Evolutionary conservation across 2,113 vertebrate species (phyloP).

Genomic region (Scomber japonicus): DNA sequence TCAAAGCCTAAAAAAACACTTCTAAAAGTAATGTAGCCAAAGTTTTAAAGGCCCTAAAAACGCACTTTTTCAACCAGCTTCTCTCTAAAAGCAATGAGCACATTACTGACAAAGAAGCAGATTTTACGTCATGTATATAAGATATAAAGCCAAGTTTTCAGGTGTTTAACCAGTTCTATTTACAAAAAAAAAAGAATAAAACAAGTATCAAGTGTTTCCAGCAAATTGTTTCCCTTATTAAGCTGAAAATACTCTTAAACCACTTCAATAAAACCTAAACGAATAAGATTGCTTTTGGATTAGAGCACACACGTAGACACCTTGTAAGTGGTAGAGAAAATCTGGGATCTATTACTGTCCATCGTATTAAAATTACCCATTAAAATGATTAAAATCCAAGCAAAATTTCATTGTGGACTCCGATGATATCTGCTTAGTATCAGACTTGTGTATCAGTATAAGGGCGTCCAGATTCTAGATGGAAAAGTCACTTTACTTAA

Average conservation of each 20-base stretch:
- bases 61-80: not conserved
- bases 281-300: not conserved
- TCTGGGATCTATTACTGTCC: not conserved
- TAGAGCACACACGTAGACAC: not conserved
- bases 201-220: not conserved
- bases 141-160: no score
- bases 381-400: constrained; percentile 8
- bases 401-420: not conserved
- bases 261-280: not conserved
- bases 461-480: constrained; percentile 21
- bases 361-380: not conserved
- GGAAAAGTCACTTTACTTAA: constrained; percentile 43
- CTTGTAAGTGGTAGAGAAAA: not conserved
- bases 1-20: not conserved
- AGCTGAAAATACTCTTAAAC: not conserved
- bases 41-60: constrained; percentile 7
- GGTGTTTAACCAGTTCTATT: not conserved
- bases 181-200: not conserved
- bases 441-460: not conserved
- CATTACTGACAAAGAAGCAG: not conserved
- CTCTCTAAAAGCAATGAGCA: not conserved
- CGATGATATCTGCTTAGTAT: not conserved
- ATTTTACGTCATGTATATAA: not conserved
- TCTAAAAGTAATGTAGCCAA: not conserved
- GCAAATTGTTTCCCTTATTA: no score